Percentiles rank a stretch among this genome's conserved stretches.
These are phyloP conservation scores for Thera obeliscata DNA, from an alignment of 2,888 invertebrate genomes.

Conservation along the genomic window DNA sequence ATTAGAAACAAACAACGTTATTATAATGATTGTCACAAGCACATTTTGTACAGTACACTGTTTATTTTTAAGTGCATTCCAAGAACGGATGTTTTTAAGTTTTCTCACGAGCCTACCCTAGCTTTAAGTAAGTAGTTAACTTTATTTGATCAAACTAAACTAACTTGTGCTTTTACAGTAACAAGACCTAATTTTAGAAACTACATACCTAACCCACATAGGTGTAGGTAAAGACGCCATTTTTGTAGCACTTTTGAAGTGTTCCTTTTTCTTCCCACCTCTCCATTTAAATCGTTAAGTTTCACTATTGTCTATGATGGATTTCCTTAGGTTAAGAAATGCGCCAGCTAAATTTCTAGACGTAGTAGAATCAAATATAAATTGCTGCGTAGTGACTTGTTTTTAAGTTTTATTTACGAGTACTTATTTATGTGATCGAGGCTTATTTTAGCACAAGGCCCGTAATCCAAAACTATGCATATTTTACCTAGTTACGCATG, in stretches of 20 bases:
- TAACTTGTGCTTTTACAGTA: neutral
- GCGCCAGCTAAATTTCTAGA: neutral
- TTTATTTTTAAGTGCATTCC: slow-evolving; percentile 45
- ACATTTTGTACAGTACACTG: slow-evolving; percentile 74
- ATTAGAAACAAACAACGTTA: slow-evolving; percentile 58
- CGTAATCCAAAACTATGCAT: neutral
- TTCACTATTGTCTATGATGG: neutral
- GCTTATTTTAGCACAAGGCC: neutral
- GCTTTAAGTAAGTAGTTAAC: neutral
- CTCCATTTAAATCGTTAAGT: neutral
- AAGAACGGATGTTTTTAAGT: neutral
- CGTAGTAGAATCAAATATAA: neutral
- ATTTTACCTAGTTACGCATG: neutral
- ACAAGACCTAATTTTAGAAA: neutral
- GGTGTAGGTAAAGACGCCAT: neutral
- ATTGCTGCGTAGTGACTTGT: neutral
- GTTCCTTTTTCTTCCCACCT: neutral
- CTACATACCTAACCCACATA: neutral
- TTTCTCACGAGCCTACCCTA: neutral
- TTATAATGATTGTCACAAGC: slow-evolving; percentile 63
- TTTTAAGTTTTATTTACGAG: no score
- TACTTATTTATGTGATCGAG: neutral
- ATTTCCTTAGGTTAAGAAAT: neutral
- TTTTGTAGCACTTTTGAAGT: slow-evolving; percentile 2
- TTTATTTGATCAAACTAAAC: neutral